Evolutionary conservation across 2,888 invertebrate genomes (phyloP).

Genomic region (Ophonus ardosiacus): DNA sequence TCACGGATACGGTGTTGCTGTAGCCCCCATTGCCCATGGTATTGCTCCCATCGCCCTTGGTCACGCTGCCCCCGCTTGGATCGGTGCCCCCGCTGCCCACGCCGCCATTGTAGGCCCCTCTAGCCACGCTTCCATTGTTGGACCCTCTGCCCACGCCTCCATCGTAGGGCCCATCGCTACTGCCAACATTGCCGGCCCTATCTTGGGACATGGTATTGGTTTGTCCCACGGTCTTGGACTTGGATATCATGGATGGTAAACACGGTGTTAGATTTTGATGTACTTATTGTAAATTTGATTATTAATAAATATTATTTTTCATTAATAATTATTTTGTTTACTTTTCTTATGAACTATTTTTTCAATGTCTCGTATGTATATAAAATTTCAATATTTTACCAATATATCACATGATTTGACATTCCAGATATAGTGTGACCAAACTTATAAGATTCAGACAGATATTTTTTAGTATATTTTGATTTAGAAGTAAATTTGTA

Average conservation of each 20-base stretch:
- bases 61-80: not conserved
- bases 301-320: not conserved
- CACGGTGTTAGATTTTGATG: not conserved
- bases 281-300: not conserved
- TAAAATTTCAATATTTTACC: too few species aligned
- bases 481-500: too few species aligned
- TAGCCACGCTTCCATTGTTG: not conserved
- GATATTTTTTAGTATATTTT: too few species aligned
- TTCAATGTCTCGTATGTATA: not conserved
- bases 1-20: not conserved
- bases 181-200: not conserved
- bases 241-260: not conserved
- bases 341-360: not conserved
- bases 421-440: too few species aligned
- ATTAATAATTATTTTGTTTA: not conserved
- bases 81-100: not conserved
- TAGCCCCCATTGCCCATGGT: not conserved
- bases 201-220: not conserved
- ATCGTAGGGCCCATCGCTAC: not conserved
- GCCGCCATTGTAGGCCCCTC: not conserved
- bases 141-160: not conserved
- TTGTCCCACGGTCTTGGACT: not conserved
- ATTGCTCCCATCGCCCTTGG: not conserved
- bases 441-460: too few species aligned
- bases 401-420: too few species aligned